These are phyloP conservation scores for Odontamblyopus rebecca DNA, from an alignment of 2,797 vertebrate species.

Conservation along the genomic window DNA sequence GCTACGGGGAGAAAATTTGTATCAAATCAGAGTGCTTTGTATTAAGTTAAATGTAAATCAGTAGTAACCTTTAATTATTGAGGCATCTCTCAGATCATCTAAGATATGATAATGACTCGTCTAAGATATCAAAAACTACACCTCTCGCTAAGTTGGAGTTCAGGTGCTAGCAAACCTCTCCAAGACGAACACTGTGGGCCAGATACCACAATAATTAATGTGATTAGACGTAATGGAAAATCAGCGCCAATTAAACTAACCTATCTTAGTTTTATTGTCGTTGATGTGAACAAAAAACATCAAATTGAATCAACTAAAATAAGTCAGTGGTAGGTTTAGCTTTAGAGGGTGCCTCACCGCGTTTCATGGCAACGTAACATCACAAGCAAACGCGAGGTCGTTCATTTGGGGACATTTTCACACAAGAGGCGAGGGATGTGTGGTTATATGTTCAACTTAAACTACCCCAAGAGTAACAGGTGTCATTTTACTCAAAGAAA, in stretches of 20 bases:
- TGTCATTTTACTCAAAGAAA: not conserved
- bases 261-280: not conserved
- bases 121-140: too few species aligned
- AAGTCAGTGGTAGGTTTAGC: not conserved
- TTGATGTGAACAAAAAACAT: not conserved
- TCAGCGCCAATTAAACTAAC: not conserved
- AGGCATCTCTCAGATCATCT: too few species aligned
- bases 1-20: too few species aligned
- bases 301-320: not conserved
- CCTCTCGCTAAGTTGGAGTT: too few species aligned
- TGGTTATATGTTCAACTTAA: not conserved
- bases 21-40: too few species aligned
- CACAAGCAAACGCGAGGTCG: slow-evolving; percentile 57
- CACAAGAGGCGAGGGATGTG: not conserved
- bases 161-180: too few species aligned
- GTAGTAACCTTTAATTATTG: too few species aligned
- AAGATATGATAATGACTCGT: too few species aligned
- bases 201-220: not conserved
- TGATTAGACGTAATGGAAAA: not conserved
- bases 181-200: too few species aligned
- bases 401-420: not conserved
- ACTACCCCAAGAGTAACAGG: not conserved
- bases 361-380: slow-evolving; percentile 15
- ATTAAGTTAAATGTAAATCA: too few species aligned
- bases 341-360: not conserved